phyloP scores from a whole-genome alignment of 1,140 invertebrate species.

The Hestina assimilis region DNA sequence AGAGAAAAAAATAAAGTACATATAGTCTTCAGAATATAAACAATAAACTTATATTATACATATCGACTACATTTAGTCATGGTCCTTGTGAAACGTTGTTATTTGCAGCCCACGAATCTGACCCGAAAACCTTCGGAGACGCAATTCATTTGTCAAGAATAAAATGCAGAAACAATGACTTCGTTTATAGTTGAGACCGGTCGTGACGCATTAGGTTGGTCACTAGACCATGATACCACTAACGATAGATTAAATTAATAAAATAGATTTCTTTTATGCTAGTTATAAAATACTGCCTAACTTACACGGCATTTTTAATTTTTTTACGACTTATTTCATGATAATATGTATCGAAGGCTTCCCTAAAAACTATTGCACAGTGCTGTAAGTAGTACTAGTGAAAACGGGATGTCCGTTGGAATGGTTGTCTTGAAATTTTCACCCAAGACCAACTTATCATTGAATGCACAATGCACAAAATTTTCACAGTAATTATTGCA shows the following conservation, averaged over 20 bases:
- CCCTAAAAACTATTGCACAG: too few relatives aligned
- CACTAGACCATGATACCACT: neutral
- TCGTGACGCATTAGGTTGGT: conserved; percentile 7
- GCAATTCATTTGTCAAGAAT: conserved; percentile 8
- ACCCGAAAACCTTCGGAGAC: neutral
- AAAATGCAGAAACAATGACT: conserved; percentile 4
- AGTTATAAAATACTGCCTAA: neutral
- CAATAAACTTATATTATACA: too few relatives aligned
- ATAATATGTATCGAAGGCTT: too few relatives aligned
- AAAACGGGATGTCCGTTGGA: too few relatives aligned
- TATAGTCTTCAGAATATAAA: too few relatives aligned
- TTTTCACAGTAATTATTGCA: conserved; percentile 20
- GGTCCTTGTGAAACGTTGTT: neutral
- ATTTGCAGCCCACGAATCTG: neutral
- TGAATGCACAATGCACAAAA: conserved; percentile 12
- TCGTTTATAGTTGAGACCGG: neutral
- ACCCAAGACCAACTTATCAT: conserved; percentile 5
- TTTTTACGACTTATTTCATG: too few relatives aligned
- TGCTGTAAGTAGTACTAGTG: too few relatives aligned
- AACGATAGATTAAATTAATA: neutral
- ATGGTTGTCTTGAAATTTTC: too few relatives aligned
- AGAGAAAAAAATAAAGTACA: too few relatives aligned
- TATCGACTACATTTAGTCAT: neutral
- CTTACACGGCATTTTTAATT: too few relatives aligned
- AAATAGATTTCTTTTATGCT: neutral